These are phyloP conservation scores for Microplitis manilae DNA, from an alignment of 2,888 invertebrate genomes.

Conservation along the genomic window DNA sequence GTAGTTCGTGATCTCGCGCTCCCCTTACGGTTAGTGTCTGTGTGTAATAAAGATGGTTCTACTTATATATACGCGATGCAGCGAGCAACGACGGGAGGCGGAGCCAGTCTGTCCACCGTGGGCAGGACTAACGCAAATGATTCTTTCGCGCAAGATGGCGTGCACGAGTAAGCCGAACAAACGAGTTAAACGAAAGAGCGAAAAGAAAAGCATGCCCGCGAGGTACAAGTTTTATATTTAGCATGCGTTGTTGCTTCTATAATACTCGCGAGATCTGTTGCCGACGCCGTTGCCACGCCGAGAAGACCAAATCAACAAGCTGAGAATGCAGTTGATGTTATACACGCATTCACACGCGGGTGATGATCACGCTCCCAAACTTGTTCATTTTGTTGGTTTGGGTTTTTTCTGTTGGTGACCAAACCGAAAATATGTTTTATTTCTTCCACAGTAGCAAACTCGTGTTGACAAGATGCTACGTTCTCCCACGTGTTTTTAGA, in stretches of 20 bases:
- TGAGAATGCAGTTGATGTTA: neutral
- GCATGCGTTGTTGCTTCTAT: constrained; percentile 56
- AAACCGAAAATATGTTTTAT: neutral
- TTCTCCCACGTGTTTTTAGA: too few relatives aligned
- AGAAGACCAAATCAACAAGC: neutral
- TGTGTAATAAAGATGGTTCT: constrained; percentile 73
- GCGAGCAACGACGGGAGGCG: constrained; percentile 70
- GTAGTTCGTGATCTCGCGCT: constrained; percentile 57
- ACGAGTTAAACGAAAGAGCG: constrained; percentile 26
- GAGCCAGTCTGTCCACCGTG: constrained; percentile 73
- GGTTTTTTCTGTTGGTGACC: neutral
- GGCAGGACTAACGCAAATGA: constrained; percentile 74
- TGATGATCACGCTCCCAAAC: neutral
- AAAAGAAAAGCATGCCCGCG: constrained; percentile 54
- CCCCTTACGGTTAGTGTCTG: constrained; percentile 69
- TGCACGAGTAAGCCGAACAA: constrained; percentile 45
- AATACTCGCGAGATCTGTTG: neutral
- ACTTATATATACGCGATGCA: constrained; percentile 49
- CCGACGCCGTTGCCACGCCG: neutral
- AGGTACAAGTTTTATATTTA: constrained; percentile 67
- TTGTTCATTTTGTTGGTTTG: neutral
- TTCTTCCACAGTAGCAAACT: neutral
- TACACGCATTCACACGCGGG: neutral
- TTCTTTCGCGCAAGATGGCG: constrained; percentile 75
- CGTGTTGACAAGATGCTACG: neutral